Conservation (phyloP, 1,140 invertebrate genomes). For the Battus philenor region DNA sequence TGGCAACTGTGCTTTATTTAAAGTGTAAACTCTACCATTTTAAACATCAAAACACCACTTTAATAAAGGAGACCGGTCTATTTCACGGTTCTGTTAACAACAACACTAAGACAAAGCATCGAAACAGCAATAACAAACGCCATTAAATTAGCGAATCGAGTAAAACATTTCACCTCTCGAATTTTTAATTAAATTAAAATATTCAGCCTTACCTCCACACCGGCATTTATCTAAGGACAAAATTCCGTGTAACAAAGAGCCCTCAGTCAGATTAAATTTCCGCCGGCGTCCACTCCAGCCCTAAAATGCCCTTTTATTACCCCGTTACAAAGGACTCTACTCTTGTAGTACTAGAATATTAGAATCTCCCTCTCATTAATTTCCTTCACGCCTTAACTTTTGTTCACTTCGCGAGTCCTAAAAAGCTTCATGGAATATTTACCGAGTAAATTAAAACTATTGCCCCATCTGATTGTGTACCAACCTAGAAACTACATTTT, state of each 20-base stretch:
- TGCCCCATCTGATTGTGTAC: conserved; percentile 2
- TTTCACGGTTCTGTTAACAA: conserved; percentile 12
- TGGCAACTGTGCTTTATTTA: too few relatives aligned
- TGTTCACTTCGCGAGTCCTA: conserved; percentile 37
- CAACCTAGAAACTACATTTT: neutral
- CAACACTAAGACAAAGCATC: conserved; percentile 18
- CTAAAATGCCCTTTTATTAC: conserved; percentile 67
- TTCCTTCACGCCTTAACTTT: conserved; percentile 41
- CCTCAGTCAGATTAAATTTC: conserved; percentile 68
- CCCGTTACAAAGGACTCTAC: conserved; percentile 52
- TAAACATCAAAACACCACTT: too few relatives aligned
- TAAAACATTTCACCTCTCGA: conserved; percentile 28
- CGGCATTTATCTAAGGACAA: conserved; percentile 60
- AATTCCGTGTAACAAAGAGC: conserved; percentile 57
- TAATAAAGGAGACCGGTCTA: conserved; percentile 2
- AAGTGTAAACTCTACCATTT: too few relatives aligned
- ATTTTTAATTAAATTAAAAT: conserved; percentile 67
- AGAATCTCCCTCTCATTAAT: conserved; percentile 50
- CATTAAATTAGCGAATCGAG: conserved; percentile 34
- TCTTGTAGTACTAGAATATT: conserved; percentile 53
- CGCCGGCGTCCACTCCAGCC: conserved; percentile 58
- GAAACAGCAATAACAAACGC: conserved; percentile 16
- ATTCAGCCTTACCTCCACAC: conserved; percentile 38
- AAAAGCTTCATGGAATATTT: conserved; percentile 18
- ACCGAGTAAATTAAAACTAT: conserved; percentile 3